These are phyloP conservation scores for Lepisosteus oculatus DNA, from an alignment of 2,113 vertebrate genomes.

Conservation along the genomic window DNA sequence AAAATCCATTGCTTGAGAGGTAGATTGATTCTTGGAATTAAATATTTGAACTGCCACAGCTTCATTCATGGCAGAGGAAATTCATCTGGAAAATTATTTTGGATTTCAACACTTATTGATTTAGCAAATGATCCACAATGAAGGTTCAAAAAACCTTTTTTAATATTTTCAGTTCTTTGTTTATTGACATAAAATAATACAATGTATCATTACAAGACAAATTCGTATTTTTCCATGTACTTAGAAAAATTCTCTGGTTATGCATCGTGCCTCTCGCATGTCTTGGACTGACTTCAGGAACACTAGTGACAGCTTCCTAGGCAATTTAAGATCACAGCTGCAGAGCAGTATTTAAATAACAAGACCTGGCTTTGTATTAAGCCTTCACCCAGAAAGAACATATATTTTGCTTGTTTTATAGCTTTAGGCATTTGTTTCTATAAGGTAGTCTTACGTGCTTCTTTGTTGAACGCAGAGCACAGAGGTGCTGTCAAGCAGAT, in stretches of 20 bases:
- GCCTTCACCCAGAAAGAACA: constrained; percentile 8
- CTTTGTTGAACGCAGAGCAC: constrained; percentile 53
- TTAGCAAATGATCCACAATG: constrained; percentile 34
- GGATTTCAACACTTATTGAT: constrained; percentile 51
- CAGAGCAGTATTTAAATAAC: neutral
- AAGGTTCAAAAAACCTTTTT: neutral
- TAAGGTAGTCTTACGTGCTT: constrained; percentile 36
- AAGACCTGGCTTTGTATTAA: constrained; percentile 18
- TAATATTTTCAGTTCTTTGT: no score
- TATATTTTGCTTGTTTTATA: constrained; percentile 22
- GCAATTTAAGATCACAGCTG: neutral
- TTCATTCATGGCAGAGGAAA: constrained; percentile 17
- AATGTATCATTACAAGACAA: no score
- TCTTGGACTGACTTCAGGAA: no score
- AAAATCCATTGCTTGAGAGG: constrained; percentile 17
- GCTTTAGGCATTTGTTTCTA: constrained; percentile 38
- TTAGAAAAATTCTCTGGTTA: no score
- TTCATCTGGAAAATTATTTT: constrained; percentile 47
- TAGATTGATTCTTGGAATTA: constrained; percentile 31
- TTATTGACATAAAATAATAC: no score
- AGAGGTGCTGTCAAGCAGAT: constrained; percentile 54
- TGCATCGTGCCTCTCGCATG: no score
- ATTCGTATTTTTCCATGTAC: no score
- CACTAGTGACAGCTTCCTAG: constrained; percentile 6
- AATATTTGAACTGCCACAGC: neutral